These are phyloP conservation scores for Abscondita cerata DNA, from an alignment of 2,888 invertebrate species.

Conservation along the genomic window DNA sequence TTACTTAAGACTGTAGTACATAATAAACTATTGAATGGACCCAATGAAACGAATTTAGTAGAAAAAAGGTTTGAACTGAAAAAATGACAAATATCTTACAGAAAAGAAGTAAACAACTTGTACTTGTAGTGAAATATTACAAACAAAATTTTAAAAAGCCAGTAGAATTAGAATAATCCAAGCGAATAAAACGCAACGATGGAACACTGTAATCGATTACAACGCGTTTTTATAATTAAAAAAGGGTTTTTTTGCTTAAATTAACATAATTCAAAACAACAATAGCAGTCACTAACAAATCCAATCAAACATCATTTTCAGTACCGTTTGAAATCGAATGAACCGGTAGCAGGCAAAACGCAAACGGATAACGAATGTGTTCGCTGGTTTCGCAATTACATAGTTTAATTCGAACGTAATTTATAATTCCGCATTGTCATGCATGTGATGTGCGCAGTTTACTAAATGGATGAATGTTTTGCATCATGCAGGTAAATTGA, in stretches of 20 bases:
- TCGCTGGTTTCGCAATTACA: constrained; percentile 60
- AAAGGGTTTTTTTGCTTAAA: constrained; percentile 7
- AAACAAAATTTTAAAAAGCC: no score
- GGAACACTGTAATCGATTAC: no score
- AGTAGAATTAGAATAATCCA: no score
- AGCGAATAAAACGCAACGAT: no score
- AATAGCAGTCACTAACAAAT: constrained; percentile 52
- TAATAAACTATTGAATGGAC: no score
- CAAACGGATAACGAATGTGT: constrained; percentile 56
- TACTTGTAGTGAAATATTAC: no score
- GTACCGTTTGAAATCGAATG: constrained; percentile 37
- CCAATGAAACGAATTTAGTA: no score
- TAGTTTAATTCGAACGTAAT: constrained; percentile 62
- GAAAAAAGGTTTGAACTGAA: no score
- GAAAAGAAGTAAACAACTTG: no score
- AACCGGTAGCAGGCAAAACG: constrained; percentile 37
- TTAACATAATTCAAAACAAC: constrained; percentile 40
- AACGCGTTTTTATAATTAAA: no score
- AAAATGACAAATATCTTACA: no score
- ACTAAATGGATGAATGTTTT: constrained; percentile 56
- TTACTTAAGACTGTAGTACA: no score
- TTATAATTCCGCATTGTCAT: constrained; percentile 61
- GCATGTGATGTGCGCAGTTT: constrained; percentile 59
- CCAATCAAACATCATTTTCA: constrained; percentile 46
- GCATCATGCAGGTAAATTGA: constrained; percentile 44